phyloP scores from a whole-genome alignment of 2,888 invertebrate species.

The Cosmia trapezina region DNA sequence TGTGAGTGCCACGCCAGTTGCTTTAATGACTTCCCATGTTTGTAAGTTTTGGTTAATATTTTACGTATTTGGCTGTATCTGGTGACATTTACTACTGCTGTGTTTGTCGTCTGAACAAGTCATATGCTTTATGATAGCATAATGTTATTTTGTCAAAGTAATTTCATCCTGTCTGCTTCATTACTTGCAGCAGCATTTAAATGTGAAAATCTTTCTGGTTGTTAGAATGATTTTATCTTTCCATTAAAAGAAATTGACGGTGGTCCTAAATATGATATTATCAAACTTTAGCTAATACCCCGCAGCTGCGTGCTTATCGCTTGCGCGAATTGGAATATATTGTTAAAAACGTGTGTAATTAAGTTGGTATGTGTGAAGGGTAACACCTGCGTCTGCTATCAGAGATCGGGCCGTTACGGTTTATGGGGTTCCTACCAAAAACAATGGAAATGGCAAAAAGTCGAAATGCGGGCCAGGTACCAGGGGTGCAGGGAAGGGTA shows the following conservation, averaged over 20 bases:
- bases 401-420: constrained; percentile 87
- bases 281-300: constrained; percentile 77
- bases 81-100: constrained; percentile 78
- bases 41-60: constrained; percentile 84
- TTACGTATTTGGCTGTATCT: constrained; percentile 79
- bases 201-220: constrained; percentile 50
- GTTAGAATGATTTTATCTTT: constrained; percentile 68
- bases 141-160: constrained; percentile 24
- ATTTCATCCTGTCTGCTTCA: constrained; percentile 38
- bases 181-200: constrained; percentile 32
- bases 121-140: constrained; percentile 40
- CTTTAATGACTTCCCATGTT: constrained; percentile 90
- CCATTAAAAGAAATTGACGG: constrained; percentile 73
- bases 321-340: constrained; percentile 81
- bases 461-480: constrained; percentile 84
- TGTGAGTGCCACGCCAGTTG: constrained; percentile 86
- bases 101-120: constrained; percentile 72
- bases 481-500: constrained; percentile 80
- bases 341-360: constrained; percentile 86
- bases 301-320: constrained; percentile 84
- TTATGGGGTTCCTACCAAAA: constrained; percentile 86
- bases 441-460: constrained; percentile 89
- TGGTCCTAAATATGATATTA: constrained; percentile 77
- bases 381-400: constrained; percentile 88
- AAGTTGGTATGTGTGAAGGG: constrained; percentile 86